A percentile compares a stretch with the other conserved stretches of the same genome.
Conservation (phyloP, 2,797 vertebrate species). For the Sebastes steindachneri region DNA sequence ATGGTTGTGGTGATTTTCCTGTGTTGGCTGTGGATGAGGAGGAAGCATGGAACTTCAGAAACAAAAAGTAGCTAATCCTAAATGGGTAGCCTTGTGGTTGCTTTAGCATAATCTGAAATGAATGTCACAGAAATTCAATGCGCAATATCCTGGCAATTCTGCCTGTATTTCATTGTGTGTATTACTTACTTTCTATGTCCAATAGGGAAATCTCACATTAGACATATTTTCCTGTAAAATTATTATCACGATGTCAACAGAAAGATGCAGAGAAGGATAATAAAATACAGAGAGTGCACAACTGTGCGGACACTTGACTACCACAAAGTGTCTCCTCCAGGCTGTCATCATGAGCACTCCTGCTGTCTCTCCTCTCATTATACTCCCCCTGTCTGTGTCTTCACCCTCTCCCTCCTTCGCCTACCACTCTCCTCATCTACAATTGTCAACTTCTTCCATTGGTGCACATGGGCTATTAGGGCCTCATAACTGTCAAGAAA, state of each 20-base stretch:
- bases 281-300: slow-evolving; percentile 19
- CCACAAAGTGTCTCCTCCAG: slow-evolving; percentile 55
- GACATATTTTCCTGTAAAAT: not conserved
- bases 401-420: slow-evolving; percentile 5
- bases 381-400: slow-evolving; percentile 16
- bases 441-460: slow-evolving; percentile 57
- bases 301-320: slow-evolving; percentile 52
- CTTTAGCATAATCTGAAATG: not conserved
- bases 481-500: slow-evolving; percentile 71
- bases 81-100: not conserved
- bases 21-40: not conserved
- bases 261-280: slow-evolving; percentile 10
- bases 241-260: not conserved
- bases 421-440: slow-evolving; percentile 23
- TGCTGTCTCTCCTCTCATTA: slow-evolving; percentile 71
- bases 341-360: slow-evolving; percentile 61
- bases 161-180: not conserved
- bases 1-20: not conserved
- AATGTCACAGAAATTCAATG: not conserved
- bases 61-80: not conserved
- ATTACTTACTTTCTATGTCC: not conserved
- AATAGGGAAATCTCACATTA: not conserved
- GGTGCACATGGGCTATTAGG: slow-evolving; percentile 64
- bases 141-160: not conserved
- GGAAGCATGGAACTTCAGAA: not conserved